A percentile compares a stretch with the other conserved stretches of the same genome.
phyloP scores from a whole-genome alignment of 2,888 invertebrate genomes.

The Psylliodes chrysocephalus region DNA sequence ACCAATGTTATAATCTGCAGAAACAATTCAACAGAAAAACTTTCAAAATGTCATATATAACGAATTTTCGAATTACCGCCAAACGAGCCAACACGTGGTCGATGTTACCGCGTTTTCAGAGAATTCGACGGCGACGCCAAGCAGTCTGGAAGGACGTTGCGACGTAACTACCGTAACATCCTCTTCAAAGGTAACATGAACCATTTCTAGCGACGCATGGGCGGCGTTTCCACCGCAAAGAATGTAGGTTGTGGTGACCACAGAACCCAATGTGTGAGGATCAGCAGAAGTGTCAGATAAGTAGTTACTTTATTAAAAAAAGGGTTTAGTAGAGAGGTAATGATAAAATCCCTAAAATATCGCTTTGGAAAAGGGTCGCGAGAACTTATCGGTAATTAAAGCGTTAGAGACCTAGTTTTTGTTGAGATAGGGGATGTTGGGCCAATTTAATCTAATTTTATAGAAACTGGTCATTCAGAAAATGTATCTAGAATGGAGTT shows the following conservation, averaged over 20 bases:
- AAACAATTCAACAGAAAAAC: neutral
- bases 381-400: slow-evolving; percentile 3
- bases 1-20: neutral
- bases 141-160: slow-evolving; percentile 44
- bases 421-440: neutral
- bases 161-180: slow-evolving; percentile 43
- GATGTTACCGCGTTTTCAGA: slow-evolving; percentile 13
- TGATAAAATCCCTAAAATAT: neutral
- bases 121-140: slow-evolving; percentile 33
- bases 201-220: slow-evolving; percentile 26
- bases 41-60: neutral
- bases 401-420: neutral
- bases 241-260: neutral
- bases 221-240: slow-evolving; percentile 17
- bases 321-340: neutral
- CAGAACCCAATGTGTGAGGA: neutral
- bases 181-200: slow-evolving; percentile 15
- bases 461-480: no score
- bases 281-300: neutral
- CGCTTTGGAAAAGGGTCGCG: neutral
- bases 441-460: no score
- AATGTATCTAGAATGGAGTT: no score
- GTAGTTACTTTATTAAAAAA: slow-evolving; percentile 1
- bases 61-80: neutral
- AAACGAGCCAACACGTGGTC: slow-evolving; percentile 36